Percentiles rank a stretch among this genome's conserved stretches.
These are phyloP conservation scores for Camelus bactrianus DNA, from an alignment of 2,113 vertebrate genomes.

Conservation along the genomic window DNA sequence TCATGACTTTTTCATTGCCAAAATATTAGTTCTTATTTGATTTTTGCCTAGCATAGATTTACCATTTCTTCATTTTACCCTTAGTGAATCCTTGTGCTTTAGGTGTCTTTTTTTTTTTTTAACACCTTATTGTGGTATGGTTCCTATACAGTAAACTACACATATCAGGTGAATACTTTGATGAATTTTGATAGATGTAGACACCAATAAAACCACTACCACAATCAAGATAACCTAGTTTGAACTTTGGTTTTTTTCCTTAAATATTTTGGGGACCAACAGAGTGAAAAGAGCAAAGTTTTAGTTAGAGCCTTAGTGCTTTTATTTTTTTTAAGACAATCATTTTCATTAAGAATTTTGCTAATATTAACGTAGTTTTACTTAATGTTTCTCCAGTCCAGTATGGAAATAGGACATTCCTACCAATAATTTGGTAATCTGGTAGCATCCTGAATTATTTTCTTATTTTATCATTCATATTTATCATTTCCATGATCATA, in stretches of 20 bases:
- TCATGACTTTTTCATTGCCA: too few relatives aligned
- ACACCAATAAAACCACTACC: too few relatives aligned
- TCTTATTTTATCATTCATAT: not conserved
- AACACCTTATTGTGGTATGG: too few relatives aligned
- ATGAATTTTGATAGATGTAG: too few relatives aligned
- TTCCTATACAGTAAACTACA: too few relatives aligned
- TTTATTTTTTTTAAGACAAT: not conserved
- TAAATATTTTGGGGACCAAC: not conserved
- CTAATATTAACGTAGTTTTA: not conserved
- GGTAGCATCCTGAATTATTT: not conserved
- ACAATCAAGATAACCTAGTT: not conserved
- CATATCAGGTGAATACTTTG: too few relatives aligned
- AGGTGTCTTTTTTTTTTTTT: too few relatives aligned
- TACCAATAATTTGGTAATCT: not conserved
- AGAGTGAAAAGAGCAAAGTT: not conserved
- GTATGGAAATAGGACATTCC: not conserved
- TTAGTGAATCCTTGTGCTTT: too few relatives aligned
- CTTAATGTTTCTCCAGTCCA: not conserved
- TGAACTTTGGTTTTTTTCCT: not conserved
- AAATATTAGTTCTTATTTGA: too few relatives aligned
- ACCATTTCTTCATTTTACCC: too few relatives aligned
- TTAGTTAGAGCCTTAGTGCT: not conserved
- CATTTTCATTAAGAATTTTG: not conserved
- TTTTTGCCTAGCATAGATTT: too few relatives aligned
- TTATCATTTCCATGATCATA: not conserved